Conservation (phyloP, 2,113 vertebrate species). For the Nycticebus coucang region DNA sequence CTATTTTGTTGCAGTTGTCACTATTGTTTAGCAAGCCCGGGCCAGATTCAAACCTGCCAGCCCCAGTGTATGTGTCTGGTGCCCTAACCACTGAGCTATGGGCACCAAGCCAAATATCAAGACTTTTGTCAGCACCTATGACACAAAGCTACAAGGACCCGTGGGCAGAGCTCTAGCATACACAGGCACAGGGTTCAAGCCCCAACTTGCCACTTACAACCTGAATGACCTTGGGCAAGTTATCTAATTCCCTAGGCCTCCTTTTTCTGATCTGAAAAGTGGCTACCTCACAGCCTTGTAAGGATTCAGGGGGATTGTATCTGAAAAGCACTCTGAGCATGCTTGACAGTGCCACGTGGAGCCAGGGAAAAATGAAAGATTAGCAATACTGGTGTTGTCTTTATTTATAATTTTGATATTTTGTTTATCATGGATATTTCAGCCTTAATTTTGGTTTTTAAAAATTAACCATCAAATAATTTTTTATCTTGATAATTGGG, state of each 20-base stretch:
- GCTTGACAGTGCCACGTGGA: fast-evolving
- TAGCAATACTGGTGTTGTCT: neutral
- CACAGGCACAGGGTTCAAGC: neutral
- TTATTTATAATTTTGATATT: neutral
- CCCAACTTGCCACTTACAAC: neutral
- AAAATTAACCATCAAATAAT: neutral
- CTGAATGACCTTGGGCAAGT: neutral
- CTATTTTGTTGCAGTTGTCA: too few species aligned
- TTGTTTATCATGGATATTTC: neutral
- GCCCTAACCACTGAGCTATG: too few species aligned
- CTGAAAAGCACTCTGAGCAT: neutral
- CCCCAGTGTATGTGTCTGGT: too few species aligned
- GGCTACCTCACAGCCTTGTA: neutral
- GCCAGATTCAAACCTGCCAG: too few species aligned
- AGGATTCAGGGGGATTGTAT: neutral
- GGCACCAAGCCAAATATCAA: too few species aligned
- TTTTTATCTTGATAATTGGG: neutral
- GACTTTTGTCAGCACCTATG: neutral
- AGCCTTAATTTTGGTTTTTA: neutral
- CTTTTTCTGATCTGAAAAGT: neutral
- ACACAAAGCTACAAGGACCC: fast-evolving
- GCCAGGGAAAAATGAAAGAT: neutral
- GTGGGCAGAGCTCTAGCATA: neutral
- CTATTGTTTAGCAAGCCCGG: too few species aligned
- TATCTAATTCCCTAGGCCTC: neutral